Percentiles rank a stretch among this genome's conserved stretches.
Conservation (phyloP, 2,797 vertebrate genomes). For the Amazonetta brasiliensis region DNA sequence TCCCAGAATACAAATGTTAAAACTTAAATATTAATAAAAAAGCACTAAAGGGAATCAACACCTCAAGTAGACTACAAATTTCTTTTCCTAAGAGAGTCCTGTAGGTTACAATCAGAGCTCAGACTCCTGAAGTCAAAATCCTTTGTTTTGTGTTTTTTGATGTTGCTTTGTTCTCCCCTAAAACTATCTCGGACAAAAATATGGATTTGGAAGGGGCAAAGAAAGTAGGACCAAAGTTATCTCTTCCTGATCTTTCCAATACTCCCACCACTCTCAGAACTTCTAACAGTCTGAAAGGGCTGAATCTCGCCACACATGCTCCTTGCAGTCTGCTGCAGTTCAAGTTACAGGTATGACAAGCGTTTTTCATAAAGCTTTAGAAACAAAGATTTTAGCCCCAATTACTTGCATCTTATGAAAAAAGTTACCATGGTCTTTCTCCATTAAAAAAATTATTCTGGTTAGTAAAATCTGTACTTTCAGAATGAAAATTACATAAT, state of each 20-base stretch:
- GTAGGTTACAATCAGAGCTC: not conserved
- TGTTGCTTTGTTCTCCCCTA: too few relatives aligned
- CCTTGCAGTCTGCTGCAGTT: not conserved
- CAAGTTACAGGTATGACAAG: not conserved
- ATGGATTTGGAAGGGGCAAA: not conserved
- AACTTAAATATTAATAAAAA: not conserved
- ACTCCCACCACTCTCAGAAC: not conserved
- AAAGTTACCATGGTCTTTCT: not conserved
- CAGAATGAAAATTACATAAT: not conserved
- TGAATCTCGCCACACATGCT: not conserved
- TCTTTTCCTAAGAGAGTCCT: not conserved
- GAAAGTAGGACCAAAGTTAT: not conserved
- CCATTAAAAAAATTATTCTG: not conserved
- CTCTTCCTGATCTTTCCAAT: not conserved
- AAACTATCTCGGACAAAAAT: not conserved
- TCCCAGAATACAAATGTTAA: not conserved
- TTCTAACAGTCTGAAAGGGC: not conserved
- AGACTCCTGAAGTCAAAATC: not conserved
- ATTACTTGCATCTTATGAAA: not conserved
- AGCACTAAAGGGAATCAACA: not conserved
- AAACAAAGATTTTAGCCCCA: not conserved
- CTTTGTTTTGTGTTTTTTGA: not conserved
- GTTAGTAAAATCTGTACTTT: not conserved
- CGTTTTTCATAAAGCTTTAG: not conserved
- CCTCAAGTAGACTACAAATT: not conserved